These are phyloP conservation scores for Ichneumoninae sp. DNA, from an alignment of 2,888 invertebrate species.

Conservation along the genomic window DNA sequence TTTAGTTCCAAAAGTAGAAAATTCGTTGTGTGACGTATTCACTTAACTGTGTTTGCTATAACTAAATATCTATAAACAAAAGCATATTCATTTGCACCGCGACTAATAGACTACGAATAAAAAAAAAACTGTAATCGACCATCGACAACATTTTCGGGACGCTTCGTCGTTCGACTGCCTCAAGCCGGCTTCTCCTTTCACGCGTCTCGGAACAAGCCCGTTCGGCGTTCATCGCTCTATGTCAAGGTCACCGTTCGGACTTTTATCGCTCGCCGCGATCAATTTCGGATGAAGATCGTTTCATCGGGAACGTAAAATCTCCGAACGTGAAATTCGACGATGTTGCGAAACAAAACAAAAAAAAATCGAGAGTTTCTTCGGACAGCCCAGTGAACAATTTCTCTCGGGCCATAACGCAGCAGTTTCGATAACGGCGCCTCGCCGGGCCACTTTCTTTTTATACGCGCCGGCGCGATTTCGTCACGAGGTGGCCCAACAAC, in stretches of 20 bases:
- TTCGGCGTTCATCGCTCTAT: constrained; percentile 52
- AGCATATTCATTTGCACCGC: too few species aligned
- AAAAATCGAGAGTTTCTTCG: constrained; percentile 18
- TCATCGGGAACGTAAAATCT: background rate
- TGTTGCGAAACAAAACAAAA: background rate
- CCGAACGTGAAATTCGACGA: background rate
- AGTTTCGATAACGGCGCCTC: constrained; percentile 34
- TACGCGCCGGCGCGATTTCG: constrained; percentile 39
- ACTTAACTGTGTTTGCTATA: too few species aligned
- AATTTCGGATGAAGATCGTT: background rate
- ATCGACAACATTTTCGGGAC: background rate
- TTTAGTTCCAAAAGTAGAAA: too few species aligned
- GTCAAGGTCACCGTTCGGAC: constrained; percentile 56
- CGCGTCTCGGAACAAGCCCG: background rate
- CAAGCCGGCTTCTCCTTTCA: background rate
- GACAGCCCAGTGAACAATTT: constrained; percentile 22
- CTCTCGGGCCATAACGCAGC: constrained; percentile 18
- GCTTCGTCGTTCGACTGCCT: background rate
- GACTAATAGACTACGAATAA: background rate
- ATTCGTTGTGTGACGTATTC: too few species aligned
- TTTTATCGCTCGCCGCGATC: background rate
- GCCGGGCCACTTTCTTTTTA: constrained; percentile 42
- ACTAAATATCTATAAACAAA: too few species aligned
- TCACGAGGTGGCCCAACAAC: constrained; percentile 27
- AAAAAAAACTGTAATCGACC: background rate